Evolutionary conservation across 2,888 invertebrate genomes (phyloP), one percentile per base, ranked within the genome.

Genomic region (Zaprionus bogoriensis): DNA sequence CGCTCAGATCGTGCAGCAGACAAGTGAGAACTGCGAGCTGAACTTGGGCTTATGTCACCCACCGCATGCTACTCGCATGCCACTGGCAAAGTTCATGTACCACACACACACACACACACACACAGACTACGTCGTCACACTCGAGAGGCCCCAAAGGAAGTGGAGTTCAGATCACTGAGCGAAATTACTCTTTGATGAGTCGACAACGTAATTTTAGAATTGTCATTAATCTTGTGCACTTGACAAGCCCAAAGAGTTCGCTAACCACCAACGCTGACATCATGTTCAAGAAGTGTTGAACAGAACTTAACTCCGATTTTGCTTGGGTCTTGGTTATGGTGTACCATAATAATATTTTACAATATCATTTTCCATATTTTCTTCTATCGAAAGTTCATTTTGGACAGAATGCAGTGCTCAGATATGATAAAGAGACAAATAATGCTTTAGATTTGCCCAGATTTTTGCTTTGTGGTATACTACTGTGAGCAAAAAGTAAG

Each of bases 1-100:
- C n/a, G n/a, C n/a, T n/a, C n/a, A n/a, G n/a, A n/a, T n/a, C n/a
- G n/a, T n/a, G n/a, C n/a, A n/a, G n/a, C n/a, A n/a, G n/a, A n/a
- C n/a, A n/a, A n/a, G n/a, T n/a, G n/a, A n/a, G n/a, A n/a, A 30
- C 47, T 69, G 62, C 55, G 57, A 68, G 64, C 66, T 84, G 80
- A 80, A 84, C 81, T 81, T 81, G 80, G n/a, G 87, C 75, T 87
- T 87, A 87, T 87, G 87, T 87, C 87, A 87, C 86, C 71, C 25
- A 25, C 9, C 12, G 27, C 39, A 45, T 44, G 71, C 48, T 32
- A 30, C 42, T 32, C 14, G 23, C 61, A 17, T 60, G 42, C 46
- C 53, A 38, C 54, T 20, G n/a, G 20, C 5, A 60, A 58, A 74
- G 77, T 83, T 79, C 71, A 74, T 65, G 74, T 73, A 67, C 74